Evolutionary conservation across 1,140 invertebrate genomes (phyloP), one percentile per base, ranked within the genome.

Genomic region (Melanaphis sacchari): DNA sequence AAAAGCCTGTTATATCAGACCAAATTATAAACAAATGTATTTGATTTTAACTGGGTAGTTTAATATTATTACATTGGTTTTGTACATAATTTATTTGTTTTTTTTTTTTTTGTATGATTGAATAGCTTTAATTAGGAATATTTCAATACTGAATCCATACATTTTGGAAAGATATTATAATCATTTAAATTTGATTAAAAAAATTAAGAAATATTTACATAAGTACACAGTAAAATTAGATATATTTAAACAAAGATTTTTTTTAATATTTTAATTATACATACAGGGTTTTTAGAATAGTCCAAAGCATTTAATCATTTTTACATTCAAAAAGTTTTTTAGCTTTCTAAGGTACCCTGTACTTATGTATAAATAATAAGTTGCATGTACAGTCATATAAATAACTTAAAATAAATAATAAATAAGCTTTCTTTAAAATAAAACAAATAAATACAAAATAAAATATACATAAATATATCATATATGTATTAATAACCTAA

Each of bases 371-470:
- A 85, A 85, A 31, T 87, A 49, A 87, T 89, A 38, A 24, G 7
- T 88, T 88, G 43, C 43, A 49, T 41, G 26, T 31, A 85, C 38
- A 84, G 40, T 84, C 43, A 49, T 88, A 41, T 88, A 9, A 24
- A 88, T 49, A 88, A 36, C 21, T 89, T 52, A 89, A 52, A 36
- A 31, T 52, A 89, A n/a, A 88, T 7, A 88, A 88, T 49, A 49
- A 89, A 87, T n/a, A 52, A 7, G 7, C 21, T 89, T 52, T 89
- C 46, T 52, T 89, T 52, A 89, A 89, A 49, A 52, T 38, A 89
- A 88, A 88, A 49, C 21, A 88, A 49, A 88, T 41, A 88, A 88
- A 85, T 85, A 85, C 24, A 85, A 85, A 85, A 85, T 41, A 85
- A 40, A 38, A 40, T 38, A 38, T 38, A 81, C 36, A 59, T 31